Percentiles rank a stretch among this genome's conserved stretches.
phyloP scores from a whole-genome alignment of 2,797 vertebrate genomes.

The Crenichthys baileyi region DNA sequence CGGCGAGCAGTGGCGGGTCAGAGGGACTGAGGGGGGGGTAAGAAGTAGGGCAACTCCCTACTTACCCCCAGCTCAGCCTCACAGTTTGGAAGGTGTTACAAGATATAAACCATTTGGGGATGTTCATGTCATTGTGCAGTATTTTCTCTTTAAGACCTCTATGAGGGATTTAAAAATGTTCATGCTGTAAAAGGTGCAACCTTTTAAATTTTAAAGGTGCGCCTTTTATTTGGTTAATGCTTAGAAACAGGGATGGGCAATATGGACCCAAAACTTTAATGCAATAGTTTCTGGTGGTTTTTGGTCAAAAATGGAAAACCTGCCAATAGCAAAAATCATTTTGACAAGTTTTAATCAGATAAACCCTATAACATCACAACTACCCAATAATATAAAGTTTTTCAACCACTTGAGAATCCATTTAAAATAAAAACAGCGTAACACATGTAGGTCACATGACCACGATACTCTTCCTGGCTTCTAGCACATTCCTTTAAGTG shows the following conservation, averaged over 20 bases:
- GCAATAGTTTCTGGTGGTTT: background rate
- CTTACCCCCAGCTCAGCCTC: background rate
- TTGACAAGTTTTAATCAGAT: background rate
- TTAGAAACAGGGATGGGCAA: background rate
- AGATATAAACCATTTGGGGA: background rate
- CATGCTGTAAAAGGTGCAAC: background rate
- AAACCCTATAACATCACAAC: background rate
- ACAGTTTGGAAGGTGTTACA: background rate
- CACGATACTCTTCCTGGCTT: background rate
- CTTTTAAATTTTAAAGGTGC: too few relatives aligned
- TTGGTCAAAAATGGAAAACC: too few relatives aligned
- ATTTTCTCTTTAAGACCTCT: background rate
- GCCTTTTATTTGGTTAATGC: background rate
- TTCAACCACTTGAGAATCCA: background rate
- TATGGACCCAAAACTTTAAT: background rate
- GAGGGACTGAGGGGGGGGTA: constrained; percentile 33
- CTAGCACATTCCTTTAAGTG: background rate
- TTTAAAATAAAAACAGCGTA: background rate
- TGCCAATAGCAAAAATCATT: too few relatives aligned
- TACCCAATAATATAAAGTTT: background rate
- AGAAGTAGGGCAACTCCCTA: constrained; percentile 65
- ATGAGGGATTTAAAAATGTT: background rate
- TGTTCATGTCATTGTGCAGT: background rate
- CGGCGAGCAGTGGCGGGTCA: constrained; percentile 70
- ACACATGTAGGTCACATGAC: background rate